A percentile compares a stretch with the other conserved stretches of the same genome.
Evolutionary conservation across 2,113 vertebrate genomes (phyloP).

Genomic region (Aspidoscelis tigris): DNA sequence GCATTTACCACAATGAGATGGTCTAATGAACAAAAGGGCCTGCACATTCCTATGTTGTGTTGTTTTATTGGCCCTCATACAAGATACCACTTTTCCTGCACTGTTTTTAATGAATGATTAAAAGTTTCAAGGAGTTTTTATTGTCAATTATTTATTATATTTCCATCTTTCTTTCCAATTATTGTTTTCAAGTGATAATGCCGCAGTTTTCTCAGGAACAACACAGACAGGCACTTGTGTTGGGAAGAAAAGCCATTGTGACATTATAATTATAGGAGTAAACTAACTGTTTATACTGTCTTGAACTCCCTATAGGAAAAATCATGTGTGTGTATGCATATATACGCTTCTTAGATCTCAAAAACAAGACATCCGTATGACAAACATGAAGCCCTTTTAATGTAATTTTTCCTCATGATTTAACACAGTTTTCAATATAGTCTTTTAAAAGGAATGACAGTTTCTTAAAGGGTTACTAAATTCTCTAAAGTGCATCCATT

Average conservation of each 20-base stretch:
- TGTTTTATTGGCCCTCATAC: no score
- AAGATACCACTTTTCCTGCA: not conserved
- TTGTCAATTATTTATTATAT: not conserved
- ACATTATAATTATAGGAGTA: no score
- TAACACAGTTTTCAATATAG: not conserved
- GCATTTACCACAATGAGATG: not conserved
- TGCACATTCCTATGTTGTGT: not conserved
- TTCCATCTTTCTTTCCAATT: not conserved
- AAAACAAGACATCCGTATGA: not conserved
- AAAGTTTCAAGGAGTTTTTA: not conserved
- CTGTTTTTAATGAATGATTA: not conserved
- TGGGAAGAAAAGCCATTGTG: not conserved
- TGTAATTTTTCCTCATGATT: not conserved
- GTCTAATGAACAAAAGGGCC: not conserved
- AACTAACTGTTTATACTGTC: not conserved
- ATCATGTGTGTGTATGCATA: no score
- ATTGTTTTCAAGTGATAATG: not conserved
- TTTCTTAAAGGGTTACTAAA: constrained; percentile 14
- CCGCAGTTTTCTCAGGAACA: not conserved
- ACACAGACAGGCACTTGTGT: not conserved
- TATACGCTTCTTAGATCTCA: not conserved
- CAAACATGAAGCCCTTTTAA: not conserved
- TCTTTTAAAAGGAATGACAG: not conserved
- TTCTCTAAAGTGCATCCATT: constrained; percentile 14
- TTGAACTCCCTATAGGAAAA: not conserved